Base-by-base conservation (phyloP, 2,113 vertebrate species). In the Setophaga coronata region DNA sequence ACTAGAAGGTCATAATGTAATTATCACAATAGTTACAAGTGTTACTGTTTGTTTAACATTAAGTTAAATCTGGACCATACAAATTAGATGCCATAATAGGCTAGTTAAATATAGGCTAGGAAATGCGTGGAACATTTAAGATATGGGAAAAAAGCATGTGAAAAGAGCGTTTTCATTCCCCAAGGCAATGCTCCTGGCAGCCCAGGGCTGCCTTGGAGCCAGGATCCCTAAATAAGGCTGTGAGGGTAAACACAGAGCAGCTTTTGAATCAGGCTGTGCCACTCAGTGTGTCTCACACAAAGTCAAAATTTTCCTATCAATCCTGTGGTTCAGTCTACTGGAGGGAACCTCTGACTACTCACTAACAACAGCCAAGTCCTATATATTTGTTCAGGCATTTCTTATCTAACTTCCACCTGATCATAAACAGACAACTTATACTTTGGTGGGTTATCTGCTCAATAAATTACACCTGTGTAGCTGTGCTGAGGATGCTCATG, bases 91-190 rank as follows among this genome's bases (percentile, higher is more conserved):
- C 47, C 38, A 51, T 83, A 90, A 93, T 9, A 93, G 65, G 8
- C 51, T 34, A 73, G 82, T 82, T 95, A 95, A 96, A 96, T 87
- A 97, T 67, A 92, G 91, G 31, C 77, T 90, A 89, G 67, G 56
- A 95, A 88, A 90, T 31, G 5, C 1, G 2, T 66, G 67, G 50
- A 81, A 87, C 82, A 90, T 86, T 86, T 83, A 95, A 90, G 64
- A 78, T 89, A 95, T 29, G 89, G 86, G 60, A 58, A 93, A 95
- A 92, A 92, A 38, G 60, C 89, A 89, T 74, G 86, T 81, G 94
- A 96, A 96, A 92, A 93, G 58, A 60, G 56, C 4, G 0, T 87
- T 83, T 92, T 54, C 64, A 89, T 90, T 93, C 93, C 95, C 80
- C 64, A 92, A 78, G 93, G 82, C 90, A 96, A 47, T 54, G 86